Evolutionary conservation across 1,140 invertebrate species (phyloP).

Genomic region (Parapsyche elsis): DNA sequence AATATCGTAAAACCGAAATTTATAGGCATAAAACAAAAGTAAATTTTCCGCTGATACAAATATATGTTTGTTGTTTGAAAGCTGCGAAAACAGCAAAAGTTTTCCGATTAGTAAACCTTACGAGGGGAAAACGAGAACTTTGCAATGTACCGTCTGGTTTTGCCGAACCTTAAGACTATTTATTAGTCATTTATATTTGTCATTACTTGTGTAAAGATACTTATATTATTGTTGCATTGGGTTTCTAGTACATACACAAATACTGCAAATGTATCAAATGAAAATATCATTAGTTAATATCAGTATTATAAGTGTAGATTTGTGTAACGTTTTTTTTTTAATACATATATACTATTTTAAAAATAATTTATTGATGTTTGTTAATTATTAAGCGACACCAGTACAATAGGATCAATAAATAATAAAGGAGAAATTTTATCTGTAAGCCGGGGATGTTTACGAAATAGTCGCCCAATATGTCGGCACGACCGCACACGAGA

Average conservation of each 20-base stretch:
- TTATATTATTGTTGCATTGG: too few species aligned
- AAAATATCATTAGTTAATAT: too few species aligned
- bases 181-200: slow-evolving; percentile 25
- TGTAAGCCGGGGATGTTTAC: slow-evolving; percentile 1
- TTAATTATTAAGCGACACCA: too few species aligned
- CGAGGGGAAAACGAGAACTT: slow-evolving; percentile 42
- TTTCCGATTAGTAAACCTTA: slow-evolving; percentile 48
- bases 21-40: background rate
- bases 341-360: too few species aligned
- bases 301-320: too few species aligned
- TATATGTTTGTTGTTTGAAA: slow-evolving; percentile 45
- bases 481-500: slow-evolving; percentile 22
- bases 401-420: too few species aligned
- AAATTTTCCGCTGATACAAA: slow-evolving; percentile 44
- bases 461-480: slow-evolving; percentile 28
- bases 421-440: slow-evolving; percentile 36
- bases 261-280: too few species aligned
- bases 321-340: too few species aligned
- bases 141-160: slow-evolving; percentile 12
- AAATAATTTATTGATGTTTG: too few species aligned
- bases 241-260: too few species aligned
- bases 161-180: slow-evolving; percentile 33
- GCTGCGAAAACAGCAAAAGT: slow-evolving; percentile 47
- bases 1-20: background rate
- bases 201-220: slow-evolving; percentile 2